phyloP scores from a whole-genome alignment of 2,888 invertebrate species.

The Xanthorhoe spadicearia region DNA sequence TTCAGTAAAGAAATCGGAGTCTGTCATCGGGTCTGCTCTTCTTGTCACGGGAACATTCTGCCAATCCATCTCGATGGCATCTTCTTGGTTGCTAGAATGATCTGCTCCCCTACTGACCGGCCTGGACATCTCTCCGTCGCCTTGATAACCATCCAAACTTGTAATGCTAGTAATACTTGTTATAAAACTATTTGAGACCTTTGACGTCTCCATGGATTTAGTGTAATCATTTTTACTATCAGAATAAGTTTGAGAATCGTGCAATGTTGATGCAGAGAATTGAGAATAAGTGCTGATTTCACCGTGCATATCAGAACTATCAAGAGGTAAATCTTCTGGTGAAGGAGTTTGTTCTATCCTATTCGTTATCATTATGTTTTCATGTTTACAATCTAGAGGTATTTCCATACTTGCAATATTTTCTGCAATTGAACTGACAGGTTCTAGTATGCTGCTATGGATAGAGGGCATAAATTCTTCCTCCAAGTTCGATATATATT shows the following conservation, averaged over 20 bases:
- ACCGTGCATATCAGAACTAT: constrained; percentile 87
- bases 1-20: constrained; percentile 96
- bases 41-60: constrained; percentile 86
- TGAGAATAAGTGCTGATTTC: constrained; percentile 84
- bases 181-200: constrained; percentile 91
- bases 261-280: constrained; percentile 78
- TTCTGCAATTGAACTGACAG: constrained; percentile 81
- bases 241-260: constrained; percentile 83
- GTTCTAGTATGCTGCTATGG: constrained; percentile 85
- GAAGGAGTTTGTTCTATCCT: constrained; percentile 92
- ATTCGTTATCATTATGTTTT: constrained; percentile 64
- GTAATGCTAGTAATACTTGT: constrained; percentile 96
- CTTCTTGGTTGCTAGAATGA: constrained; percentile 86
- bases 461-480: constrained; percentile 87
- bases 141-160: constrained; percentile 97
- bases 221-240: constrained; percentile 85
- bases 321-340: constrained; percentile 92
- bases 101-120: constrained; percentile 93
- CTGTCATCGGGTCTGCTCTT: constrained; percentile 94
- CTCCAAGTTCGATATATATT: constrained; percentile 70
- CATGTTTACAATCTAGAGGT: constrained; percentile 79
- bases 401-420: constrained; percentile 84
- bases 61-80: constrained; percentile 83
- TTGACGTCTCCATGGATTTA: constrained; percentile 86
- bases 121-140: constrained; percentile 95